Conservation (phyloP, 2,113 vertebrate genomes). For the Corythornis madagascariensis region DNA sequence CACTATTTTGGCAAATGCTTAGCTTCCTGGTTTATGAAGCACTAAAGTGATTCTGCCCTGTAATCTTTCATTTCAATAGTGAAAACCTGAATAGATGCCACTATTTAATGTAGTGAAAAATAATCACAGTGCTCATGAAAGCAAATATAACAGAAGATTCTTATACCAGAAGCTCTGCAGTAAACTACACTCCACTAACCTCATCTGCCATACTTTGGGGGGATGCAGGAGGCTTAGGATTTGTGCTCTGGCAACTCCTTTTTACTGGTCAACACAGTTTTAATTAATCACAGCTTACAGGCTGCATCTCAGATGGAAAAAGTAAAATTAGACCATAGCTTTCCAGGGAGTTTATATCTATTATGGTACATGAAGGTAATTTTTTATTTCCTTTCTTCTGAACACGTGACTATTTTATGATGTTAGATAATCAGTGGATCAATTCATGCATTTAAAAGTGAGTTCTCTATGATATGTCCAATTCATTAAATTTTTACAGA, state of each 20-base stretch:
- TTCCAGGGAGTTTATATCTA: not conserved
- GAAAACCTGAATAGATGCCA: slow-evolving; percentile 15
- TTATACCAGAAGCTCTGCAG: not conserved
- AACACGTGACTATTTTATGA: not conserved
- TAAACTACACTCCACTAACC: slow-evolving; percentile 1
- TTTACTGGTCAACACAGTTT: slow-evolving; percentile 49
- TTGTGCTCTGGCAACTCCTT: slow-evolving; percentile 9
- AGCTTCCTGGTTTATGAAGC: slow-evolving; percentile 27
- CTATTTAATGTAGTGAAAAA: not conserved
- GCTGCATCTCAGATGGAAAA: slow-evolving; percentile 4
- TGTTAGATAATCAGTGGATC: slow-evolving; percentile 21
- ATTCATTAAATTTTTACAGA: slow-evolving; percentile 46
- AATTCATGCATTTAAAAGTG: slow-evolving; percentile 14
- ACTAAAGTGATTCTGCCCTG: not conserved
- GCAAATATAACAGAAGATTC: not conserved
- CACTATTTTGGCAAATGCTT: not conserved
- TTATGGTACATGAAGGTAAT: slow-evolving; percentile 17
- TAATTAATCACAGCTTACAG: slow-evolving; percentile 53
- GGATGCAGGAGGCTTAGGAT: not conserved
- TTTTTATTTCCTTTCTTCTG: slow-evolving; percentile 44
- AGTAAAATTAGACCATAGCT: slow-evolving; percentile 48
- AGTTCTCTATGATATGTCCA: not conserved
- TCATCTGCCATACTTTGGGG: not conserved
- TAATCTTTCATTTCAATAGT: not conserved
- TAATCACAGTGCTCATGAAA: not conserved